Evolutionary conservation across 1,140 invertebrate genomes (phyloP), one percentile per base, ranked within the genome.

Genomic region (Trichonephila clavata): DNA sequence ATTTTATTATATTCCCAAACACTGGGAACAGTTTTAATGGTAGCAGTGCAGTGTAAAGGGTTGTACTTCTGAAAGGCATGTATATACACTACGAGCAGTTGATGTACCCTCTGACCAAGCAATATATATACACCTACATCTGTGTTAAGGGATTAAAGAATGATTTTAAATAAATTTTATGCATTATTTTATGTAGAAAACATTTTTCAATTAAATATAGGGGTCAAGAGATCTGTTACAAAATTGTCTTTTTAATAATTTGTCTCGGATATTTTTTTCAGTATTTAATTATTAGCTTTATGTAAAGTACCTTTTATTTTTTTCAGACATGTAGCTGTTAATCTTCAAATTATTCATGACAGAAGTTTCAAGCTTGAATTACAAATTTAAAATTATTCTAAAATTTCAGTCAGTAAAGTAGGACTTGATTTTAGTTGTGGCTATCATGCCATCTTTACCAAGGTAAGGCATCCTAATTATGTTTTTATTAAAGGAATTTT

Each of bases 371-470:
- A 68, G 57, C 10, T 21, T 61, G 65, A 89, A 89, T 50, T 24
- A 32, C 71, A 32, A 77, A 7, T 77, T 77, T 77, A 39, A 32
- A 32, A 77, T 32, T 27, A 77, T 20, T 13, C 43, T 18, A 71
- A 10, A 43, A 21, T 60, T 39, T 77, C 50, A 92, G 81, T 86
- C 83, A 63, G 7, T 80, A 60, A 57, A 39, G 16, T 60, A 92
- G 59, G 27, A 92, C 57, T 71, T 80, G 60, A 68, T 50, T 93
- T 80, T n/a, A 39, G 84, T 27, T 63, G 24, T 39, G 68, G 43
- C 65, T 87, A 88, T 65, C 68, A 93, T 87, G 92, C 92, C 92
- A 65, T 89, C 84, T 81, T 50, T 89, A 93, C 86, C 84, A n/a
- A 93, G 86, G 92, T 88, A 88, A 93, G 50, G 6, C 50, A 84